Conservation (phyloP, 2,113 vertebrate species). For the Ornithorhynchus anatinus region DNA sequence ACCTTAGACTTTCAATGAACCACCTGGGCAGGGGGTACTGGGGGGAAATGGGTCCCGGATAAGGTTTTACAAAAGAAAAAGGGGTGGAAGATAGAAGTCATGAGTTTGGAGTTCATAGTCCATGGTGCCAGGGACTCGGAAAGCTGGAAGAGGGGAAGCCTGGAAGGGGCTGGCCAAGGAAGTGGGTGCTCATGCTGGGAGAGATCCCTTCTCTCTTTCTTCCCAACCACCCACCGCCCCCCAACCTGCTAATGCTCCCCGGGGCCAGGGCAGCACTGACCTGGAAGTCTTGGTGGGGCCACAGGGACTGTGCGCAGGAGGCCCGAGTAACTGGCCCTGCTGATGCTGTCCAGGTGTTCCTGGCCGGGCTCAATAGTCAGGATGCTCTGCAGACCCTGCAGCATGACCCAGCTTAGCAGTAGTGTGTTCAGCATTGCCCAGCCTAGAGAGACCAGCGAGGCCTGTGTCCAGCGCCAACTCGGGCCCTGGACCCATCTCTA, state of each 20-base stretch:
- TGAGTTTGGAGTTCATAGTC: rapidly evolving
- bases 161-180: too few relatives aligned
- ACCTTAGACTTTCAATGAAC: neutral
- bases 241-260: too few relatives aligned
- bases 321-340: conserved; percentile 45
- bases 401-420: conserved; percentile 68
- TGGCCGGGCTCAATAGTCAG: conserved; percentile 46
- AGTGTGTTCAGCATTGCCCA: conserved; percentile 67
- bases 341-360: conserved; percentile 41
- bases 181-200: too few relatives aligned
- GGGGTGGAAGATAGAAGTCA: neutral
- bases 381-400: conserved; percentile 60
- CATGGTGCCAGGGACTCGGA: neutral
- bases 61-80: neutral
- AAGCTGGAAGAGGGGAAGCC: rapidly evolving
- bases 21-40: neutral
- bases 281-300: neutral
- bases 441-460: neutral
- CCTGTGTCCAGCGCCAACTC: neutral
- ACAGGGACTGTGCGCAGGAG: conserved; percentile 46
- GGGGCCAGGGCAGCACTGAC: conserved; percentile 68
- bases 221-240: too few relatives aligned
- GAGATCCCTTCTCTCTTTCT: too few relatives aligned
- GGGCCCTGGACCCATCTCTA: neutral
- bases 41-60: neutral